Conservation (phyloP, 2,797 vertebrate species). For the Sebastes hubbsi region DNA sequence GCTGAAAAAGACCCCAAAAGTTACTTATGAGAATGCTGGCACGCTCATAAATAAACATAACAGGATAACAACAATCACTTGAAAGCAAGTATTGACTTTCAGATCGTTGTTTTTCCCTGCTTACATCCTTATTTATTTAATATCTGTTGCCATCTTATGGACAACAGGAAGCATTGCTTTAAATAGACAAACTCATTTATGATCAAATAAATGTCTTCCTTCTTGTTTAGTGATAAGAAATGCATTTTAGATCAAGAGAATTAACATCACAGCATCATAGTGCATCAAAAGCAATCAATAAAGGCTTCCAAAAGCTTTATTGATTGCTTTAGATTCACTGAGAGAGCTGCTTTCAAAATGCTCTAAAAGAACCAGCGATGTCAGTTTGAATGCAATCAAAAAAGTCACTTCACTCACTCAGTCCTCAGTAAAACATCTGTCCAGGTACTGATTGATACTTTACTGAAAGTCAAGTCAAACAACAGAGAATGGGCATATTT, state of each 20-base stretch:
- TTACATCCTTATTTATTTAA: background rate
- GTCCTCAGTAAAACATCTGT: background rate
- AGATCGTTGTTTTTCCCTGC: background rate
- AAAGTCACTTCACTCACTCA: background rate
- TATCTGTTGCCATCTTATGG: constrained; percentile 53
- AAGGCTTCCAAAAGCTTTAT: constrained; percentile 16
- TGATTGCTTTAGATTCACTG: constrained; percentile 6
- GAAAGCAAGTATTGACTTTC: background rate
- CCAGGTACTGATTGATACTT: background rate
- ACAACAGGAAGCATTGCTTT: constrained; percentile 32
- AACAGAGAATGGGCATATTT: background rate
- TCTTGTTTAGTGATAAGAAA: background rate
- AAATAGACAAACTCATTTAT: background rate
- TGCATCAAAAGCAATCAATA: constrained; percentile 27
- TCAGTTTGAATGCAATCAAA: background rate
- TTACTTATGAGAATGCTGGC: background rate
- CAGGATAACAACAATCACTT: background rate
- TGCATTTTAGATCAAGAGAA: background rate
- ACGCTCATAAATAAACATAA: background rate
- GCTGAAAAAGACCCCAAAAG: background rate
- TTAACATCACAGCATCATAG: background rate
- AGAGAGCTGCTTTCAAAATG: constrained; percentile 19
- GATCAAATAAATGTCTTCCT: background rate
- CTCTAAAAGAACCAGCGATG: background rate
- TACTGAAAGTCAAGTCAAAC: background rate